These are phyloP conservation scores for Drosophila borealis DNA, from an alignment of 2,888 invertebrate species.

Conservation along the genomic window DNA sequence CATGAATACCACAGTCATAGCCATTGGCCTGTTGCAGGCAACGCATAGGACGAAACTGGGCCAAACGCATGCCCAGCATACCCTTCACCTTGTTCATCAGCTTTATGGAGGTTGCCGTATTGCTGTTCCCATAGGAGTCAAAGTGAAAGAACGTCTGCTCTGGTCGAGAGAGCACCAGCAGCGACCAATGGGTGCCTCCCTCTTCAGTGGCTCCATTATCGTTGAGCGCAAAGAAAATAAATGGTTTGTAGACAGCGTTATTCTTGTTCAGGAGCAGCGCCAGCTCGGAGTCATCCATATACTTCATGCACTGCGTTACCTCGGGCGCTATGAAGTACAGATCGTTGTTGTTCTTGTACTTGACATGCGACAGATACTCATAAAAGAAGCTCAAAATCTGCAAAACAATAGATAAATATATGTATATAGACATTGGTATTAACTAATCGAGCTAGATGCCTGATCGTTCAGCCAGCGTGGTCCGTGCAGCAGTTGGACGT, in stretches of 20 bases:
- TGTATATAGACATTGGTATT: neutral
- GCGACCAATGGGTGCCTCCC: conserved; percentile 97
- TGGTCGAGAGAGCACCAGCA: conserved; percentile 91
- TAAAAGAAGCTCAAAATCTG: conserved; percentile 93
- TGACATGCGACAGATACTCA: conserved; percentile 92
- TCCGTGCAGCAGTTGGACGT: conserved; percentile 91
- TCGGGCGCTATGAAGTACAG: conserved; percentile 92
- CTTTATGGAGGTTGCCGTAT: conserved; percentile 88
- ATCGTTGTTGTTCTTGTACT: conserved; percentile 87
- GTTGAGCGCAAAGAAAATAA: conserved; percentile 95
- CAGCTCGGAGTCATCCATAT: conserved; percentile 90
- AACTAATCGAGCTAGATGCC: conserved; percentile 5
- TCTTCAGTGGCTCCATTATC: conserved; percentile 90
- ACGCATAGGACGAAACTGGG: conserved; percentile 86
- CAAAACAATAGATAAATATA: neutral
- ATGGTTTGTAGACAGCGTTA: conserved; percentile 88
- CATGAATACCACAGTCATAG: conserved; percentile 96
- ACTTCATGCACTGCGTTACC: conserved; percentile 94
- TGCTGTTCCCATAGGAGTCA: conserved; percentile 90
- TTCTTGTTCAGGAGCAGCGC: conserved; percentile 90
- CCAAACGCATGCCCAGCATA: conserved; percentile 77
- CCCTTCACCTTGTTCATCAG: conserved; percentile 87
- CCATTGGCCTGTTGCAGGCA: conserved; percentile 93
- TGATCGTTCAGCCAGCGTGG: conserved; percentile 96
- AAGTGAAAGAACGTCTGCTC: conserved; percentile 92